Conservation (phyloP, 2,797 vertebrate genomes). For the Sciaenops ocellatus region DNA sequence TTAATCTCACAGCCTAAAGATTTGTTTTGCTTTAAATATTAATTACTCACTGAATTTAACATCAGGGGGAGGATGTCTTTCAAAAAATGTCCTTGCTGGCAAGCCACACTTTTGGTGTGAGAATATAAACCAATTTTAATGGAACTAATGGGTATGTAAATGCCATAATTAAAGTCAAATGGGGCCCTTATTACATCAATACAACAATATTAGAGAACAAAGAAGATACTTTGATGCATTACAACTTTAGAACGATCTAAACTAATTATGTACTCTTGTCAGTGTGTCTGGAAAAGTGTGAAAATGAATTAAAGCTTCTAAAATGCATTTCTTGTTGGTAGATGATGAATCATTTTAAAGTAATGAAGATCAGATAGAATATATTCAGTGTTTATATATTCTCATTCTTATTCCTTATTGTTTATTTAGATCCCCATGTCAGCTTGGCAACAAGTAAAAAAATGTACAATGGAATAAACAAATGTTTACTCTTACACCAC, state of each 20-base stretch:
- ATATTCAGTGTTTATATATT: background rate
- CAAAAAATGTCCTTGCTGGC: background rate
- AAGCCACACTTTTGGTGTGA: background rate
- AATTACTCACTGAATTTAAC: slow-evolving; percentile 23
- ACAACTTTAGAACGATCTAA: background rate
- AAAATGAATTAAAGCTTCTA: background rate
- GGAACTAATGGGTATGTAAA: background rate
- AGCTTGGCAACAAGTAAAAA: background rate
- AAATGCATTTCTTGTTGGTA: background rate
- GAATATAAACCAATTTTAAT: slow-evolving; percentile 10
- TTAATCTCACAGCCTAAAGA: slow-evolving; percentile 31
- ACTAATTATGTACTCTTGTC: background rate
- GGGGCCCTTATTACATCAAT: background rate
- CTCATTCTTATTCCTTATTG: background rate
- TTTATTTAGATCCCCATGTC: background rate
- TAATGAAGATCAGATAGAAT: background rate
- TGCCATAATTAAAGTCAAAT: background rate
- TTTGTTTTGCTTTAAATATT: slow-evolving; percentile 36
- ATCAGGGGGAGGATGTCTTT: slow-evolving; percentile 15
- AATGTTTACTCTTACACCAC: background rate
- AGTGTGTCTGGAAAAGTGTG: background rate
- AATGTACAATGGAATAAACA: background rate
- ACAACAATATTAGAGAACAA: background rate
- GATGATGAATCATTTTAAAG: background rate
- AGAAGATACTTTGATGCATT: background rate